Conservation (phyloP, 2,113 vertebrate species). For the Brachyhypopomus gauderio region DNA sequence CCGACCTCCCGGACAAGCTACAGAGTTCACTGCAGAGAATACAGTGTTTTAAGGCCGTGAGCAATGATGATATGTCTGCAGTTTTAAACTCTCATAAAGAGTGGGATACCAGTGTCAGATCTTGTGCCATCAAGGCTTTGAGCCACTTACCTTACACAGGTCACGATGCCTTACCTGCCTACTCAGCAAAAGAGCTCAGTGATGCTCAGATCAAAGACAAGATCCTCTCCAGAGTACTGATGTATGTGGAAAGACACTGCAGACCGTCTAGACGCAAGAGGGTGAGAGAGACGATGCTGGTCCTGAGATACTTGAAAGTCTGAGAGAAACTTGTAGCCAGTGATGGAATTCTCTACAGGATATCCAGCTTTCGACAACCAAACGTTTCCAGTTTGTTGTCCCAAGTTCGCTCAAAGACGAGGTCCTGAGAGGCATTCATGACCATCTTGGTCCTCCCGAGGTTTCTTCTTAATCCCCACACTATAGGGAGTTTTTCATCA, state of each 20-base stretch:
- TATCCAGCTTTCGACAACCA: not conserved
- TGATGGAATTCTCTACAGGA: no score
- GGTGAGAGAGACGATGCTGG: not conserved
- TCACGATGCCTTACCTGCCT: slow-evolving; percentile 6
- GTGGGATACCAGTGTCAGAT: no score
- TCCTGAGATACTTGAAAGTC: slow-evolving; percentile 17
- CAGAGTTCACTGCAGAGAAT: no score
- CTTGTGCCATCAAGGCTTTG: not conserved
- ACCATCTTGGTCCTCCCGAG: no score
- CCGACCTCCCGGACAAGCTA: no score
- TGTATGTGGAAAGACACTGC: not conserved
- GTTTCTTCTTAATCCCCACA: no score
- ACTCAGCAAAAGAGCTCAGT: slow-evolving; percentile 9
- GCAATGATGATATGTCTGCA: no score
- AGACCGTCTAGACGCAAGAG: no score
- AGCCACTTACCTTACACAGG: slow-evolving; percentile 16
- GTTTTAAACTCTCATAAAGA: no score
- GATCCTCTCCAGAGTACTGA: slow-evolving; percentile 29
- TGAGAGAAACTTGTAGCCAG: no score
- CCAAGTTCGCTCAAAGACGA: not conserved
- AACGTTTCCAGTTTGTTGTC: not conserved
- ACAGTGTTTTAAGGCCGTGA: no score
- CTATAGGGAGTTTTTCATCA: no score
- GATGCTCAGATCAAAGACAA: slow-evolving; percentile 38
- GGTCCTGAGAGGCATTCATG: slow-evolving; percentile 13